These are phyloP conservation scores for Galagoides demidoff DNA, from an alignment of 2,797 vertebrate genomes.

Conservation along the genomic window DNA sequence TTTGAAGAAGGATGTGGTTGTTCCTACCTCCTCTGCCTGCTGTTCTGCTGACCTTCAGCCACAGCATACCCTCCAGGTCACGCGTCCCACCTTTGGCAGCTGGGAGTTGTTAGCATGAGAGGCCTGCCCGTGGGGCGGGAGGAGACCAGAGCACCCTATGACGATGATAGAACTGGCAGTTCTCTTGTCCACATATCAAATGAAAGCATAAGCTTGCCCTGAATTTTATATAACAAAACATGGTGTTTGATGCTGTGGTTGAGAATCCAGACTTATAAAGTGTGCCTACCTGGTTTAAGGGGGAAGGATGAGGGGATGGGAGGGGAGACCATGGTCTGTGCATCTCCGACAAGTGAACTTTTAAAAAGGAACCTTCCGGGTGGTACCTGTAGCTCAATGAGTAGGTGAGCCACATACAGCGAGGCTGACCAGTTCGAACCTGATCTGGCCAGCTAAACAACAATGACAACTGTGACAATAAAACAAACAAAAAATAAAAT, in stretches of 20 bases:
- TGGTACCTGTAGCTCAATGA: too few species aligned
- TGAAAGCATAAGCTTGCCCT: not conserved
- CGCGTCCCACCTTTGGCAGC: too few species aligned
- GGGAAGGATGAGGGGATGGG: not conserved
- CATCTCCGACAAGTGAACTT: not conserved
- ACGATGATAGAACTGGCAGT: not conserved
- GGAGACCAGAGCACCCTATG: not conserved
- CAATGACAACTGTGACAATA: too few species aligned
- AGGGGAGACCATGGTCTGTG: not conserved
- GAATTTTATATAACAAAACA: not conserved
- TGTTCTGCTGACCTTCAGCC: not conserved
- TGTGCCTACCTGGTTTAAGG: not conserved
- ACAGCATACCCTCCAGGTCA: not conserved
- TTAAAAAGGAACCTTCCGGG: not conserved
- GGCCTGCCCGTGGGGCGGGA: not conserved
- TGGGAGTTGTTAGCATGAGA: not conserved
- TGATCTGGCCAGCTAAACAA: too few species aligned
- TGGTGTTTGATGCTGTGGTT: not conserved
- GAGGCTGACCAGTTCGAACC: too few species aligned
- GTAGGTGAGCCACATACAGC: too few species aligned
- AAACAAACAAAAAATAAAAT: too few species aligned
- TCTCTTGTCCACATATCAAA: not conserved
- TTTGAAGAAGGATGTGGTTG: not conserved
- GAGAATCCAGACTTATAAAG: not conserved
- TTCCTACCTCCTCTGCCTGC: not conserved